Base-by-base conservation (phyloP, 1,140 invertebrate genomes). In the Amyelois transitella region DNA sequence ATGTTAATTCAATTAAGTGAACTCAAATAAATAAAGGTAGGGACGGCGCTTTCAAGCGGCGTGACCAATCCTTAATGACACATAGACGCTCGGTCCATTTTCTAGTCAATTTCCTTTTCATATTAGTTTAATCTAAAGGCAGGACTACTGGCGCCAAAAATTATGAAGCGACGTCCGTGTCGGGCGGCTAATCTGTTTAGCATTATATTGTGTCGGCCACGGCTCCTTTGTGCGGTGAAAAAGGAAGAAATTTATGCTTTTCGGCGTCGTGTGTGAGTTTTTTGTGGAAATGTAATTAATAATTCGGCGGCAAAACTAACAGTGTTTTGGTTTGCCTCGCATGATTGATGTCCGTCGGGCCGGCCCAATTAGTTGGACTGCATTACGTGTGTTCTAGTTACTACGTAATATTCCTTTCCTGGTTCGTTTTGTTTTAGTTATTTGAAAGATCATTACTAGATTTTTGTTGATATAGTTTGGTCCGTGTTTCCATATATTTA, bases 291-390 rank as follows among this genome's bases (percentile, higher is more conserved):
- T 86, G 86, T 89, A 88, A 89, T 89, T 89, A 89, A 88, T 88
- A 88, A 87, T 88, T 88, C 80, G 79, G 88, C 86, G 88, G 88
- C 83, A 88, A 89, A 89, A 89, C 88, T 89, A 89, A 89, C 88
- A 89, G 88, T 88, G 86, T 89, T 88, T 88, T 88, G 75, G 80
- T 81, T 83, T 66, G 58, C 55, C 62, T 55, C 38, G 43, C 43
- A 63, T 85, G 82, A 86, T 86, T 86, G 80, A 87, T 87, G 82
- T 63, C 21, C 51, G 64, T 65, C 56, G 59, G 14, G 66, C 69
- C 69, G 59, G 65, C 53, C 62, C 74, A 74, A 77, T 81, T 81
- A 80, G 77, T 17, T 66, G 58, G 48, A 8, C 22, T 8, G 53
- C 25, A 4, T 1, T 32, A 52, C 19, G 19, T 1, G 25, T 43